Evolutionary conservation across 2,797 vertebrate genomes (phyloP), one percentile per base, ranked within the genome.

Genomic region (Anas acuta): DNA sequence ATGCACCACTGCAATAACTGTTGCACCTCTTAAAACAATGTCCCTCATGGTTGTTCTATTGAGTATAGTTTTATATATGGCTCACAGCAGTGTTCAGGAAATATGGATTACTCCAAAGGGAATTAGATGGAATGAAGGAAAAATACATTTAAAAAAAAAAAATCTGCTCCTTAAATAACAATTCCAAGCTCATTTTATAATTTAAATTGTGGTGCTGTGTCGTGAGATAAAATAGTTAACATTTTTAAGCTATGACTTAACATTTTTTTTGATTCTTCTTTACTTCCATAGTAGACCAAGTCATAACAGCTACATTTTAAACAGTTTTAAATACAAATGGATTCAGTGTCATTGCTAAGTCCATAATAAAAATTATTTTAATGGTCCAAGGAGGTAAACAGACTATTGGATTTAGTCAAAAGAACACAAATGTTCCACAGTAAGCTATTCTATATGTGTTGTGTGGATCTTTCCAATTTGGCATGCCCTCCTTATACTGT

Each of bases 281-380:
- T 91, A 97, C 95, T 97, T 98, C 96, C 92, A 96, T 97, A 97
- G 96, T 96, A 97, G 96, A 98, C 95, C 97, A 97, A 97, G 96
- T 98, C 96, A 97, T 97, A 98, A 97, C 93, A 97, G 96, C 97
- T 98, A 98, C 97, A 98, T 97, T 97, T 98, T 96, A 96, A 98
- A 98, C 84, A 98, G 96, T 97, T 97, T 98, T 98, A 98, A 98
- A 98, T 98, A 98, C 94, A 98, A 97, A 98, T 97, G 95, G 98
- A 98, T 98, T 98, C 98, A 98, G 98, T 98, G 98, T 98, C 97
- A 98, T 98, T 97, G 97, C 97, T 98, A 98, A 98, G 98, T 98
- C 97, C 97, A 97, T 98, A 98, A 98, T 97, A 98, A 98, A 98
- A 98, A 96, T 97, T 97, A 98, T 97, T 96, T 97, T 95, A 97